These are phyloP conservation scores for Pectinophora gossypiella DNA, from an alignment of 1,140 invertebrate genomes.

Conservation along the genomic window DNA sequence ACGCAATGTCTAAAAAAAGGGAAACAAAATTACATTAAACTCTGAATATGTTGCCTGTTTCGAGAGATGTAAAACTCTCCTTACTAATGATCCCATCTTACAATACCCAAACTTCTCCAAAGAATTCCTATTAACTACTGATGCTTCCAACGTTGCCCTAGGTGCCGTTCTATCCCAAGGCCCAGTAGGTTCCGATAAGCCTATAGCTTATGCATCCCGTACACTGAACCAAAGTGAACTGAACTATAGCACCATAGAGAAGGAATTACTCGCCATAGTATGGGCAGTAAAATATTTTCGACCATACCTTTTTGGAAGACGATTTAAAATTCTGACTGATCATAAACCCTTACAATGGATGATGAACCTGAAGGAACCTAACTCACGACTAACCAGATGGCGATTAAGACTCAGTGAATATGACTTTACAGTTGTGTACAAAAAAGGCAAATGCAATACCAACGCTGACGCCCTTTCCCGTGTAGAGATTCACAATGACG, in stretches of 20 bases:
- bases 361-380: conserved; percentile 60
- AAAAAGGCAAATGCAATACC: neutral
- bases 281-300: conserved; percentile 45
- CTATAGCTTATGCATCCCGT: conserved; percentile 30
- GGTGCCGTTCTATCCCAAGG: conserved; percentile 21
- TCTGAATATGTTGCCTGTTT: conserved; percentile 18
- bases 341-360: conserved; percentile 71
- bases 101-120: conserved; percentile 23
- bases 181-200: conserved; percentile 16
- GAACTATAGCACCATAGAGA: conserved; percentile 37
- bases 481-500: neutral
- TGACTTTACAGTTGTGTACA: conserved; percentile 31
- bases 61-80: conserved; percentile 9
- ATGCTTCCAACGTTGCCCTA: conserved; percentile 21
- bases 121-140: conserved; percentile 21
- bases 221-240: conserved; percentile 28
- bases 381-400: conserved; percentile 64
- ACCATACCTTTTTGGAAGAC: conserved; percentile 60
- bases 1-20: conserved; percentile 26
- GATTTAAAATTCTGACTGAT: conserved; percentile 65
- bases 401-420: conserved; percentile 56
- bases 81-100: conserved; percentile 6
- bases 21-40: conserved; percentile 16
- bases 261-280: conserved; percentile 24
- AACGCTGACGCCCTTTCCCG: conserved; percentile 5